Evolutionary conservation across 30 jellyfish, hydroid and myxozoan genomes (phyloP), one percentile per base, ranked within the genome.

Genomic region (Aurelia aurita complex sp. Pacific): DNA sequence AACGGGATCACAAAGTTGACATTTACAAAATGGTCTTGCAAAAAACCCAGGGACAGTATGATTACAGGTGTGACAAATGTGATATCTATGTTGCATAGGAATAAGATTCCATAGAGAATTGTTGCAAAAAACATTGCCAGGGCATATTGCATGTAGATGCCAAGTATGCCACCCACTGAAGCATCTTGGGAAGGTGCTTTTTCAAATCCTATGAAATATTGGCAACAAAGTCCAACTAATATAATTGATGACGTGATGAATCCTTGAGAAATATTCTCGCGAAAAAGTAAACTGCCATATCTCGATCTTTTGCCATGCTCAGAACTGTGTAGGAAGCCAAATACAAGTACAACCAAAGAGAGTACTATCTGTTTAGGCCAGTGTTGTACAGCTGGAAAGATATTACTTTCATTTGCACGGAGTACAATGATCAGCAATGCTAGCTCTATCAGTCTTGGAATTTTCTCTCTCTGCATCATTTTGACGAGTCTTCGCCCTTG

Each of bases 11-110:
- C 23, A 36, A 84, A 64, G 67, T 64, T 64, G 50, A 67, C 34
- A 16, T 84, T 86, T 18, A 78, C 50, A 69, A 84, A 71, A 68
- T 74, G 87, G 53, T 84, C 87, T 60, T 86, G 95, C 14, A 86
- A 68, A 64, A 77, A 86, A 3, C 86, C 86, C 35, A 79, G 69
- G 10, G 89, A 76, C 19, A 86, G 63, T 64, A 86, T 55, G 10
- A 86, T 32, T 10, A 84, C 87, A 12, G 85, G 93, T 50, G 87
- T 77, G 0, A 75, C 73, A 65, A 84, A 84, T 2, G 87, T 57
- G 8, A 71, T 7, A 64, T 74, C 93, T 13, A 84, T 84, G 35
- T 84, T 67, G 18, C 74, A 40, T 4, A 84, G 9, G 76, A 34
- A 86, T 38, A 86, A 67, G 0, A 53, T 8, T 23, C 85, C 95